Evolutionary conservation across 2,888 invertebrate genomes (phyloP), one percentile per base, ranked within the genome.

Genomic region (Oscheius onirici): DNA sequence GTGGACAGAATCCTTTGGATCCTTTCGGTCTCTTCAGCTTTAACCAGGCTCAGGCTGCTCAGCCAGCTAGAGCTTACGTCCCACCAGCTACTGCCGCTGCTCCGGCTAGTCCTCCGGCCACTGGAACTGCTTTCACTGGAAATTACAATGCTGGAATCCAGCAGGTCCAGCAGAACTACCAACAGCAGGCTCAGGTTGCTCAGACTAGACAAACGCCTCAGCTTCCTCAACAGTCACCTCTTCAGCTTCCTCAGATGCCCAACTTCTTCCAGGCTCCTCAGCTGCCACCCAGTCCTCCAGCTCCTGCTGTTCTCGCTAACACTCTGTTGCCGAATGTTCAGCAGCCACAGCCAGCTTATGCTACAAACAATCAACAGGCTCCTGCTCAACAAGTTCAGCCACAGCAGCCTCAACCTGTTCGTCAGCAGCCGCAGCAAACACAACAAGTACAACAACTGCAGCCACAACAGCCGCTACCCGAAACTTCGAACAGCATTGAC

Each of bases 401-500:
- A 5, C 26, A 24, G 15, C n/a, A 28, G 8, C 49, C 52, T n/a
- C 49, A 34, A 34, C 34, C 13, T 10, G 34, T 49, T 22, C 49
- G 3, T 15, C 61, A 66, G 51, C 66, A 63, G 46, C 28, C 17
- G 2, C 46, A 46, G 28, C 34, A 17, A 5, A 15, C 26, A 24
- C 65, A 66, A 22, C 41, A 26, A 43, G 22, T 34, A 8, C 34
- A 34, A 13, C 66, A 67, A 34, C 66, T 24, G 5, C 63, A 44
- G 1, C 67, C 61, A 11, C 72, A 70, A 49, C 76, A 76, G 61
- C 69, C 70, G 17, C 66, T 40, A 6, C 76, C 71, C 40, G 74
- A 69, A 28, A 72, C 69, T 8, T 66, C 66, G 20, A 52, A 66
- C 20, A 54, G 41, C 41, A 66, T 66, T 24, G 66, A 66, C 40